Base-by-base conservation (phyloP, 2,888 invertebrate genomes). In the Aphodius granarius region DNA sequence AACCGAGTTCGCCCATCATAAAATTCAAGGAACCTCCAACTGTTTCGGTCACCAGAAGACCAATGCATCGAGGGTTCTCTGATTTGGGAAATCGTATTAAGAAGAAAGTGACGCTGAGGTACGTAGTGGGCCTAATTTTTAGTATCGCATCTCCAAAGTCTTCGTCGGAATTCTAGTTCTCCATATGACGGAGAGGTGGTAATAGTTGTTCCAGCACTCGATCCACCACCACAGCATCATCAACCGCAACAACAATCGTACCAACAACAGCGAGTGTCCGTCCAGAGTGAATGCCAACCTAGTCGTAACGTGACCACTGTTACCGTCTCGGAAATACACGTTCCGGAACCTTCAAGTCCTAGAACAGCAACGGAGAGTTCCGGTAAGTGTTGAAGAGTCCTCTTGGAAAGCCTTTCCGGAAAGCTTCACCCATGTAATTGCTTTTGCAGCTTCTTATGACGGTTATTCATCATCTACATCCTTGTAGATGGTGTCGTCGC, bases 101-200 rank as follows among this genome's bases (percentile, higher is more conserved):
- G 85, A 96, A 96, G 88, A 92, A 94, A 87, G 95, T 95, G 76
- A 95, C 95, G 72, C 91, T 95, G 83, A 93, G 95, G 94, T 94
- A 22, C 22, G 73, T 16, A 20, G 16, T 73, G 75, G 78, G 15
- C 65, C 75, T n/a, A 71, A 88, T 88, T 85, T 87, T 88, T 81
- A 87, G 87, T 83, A 6, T 22, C 13, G 1, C n/a, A 9, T 20
- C 13, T 18, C 64, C 63, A 21, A n/a, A 65, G 22, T 4, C 73
- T 17, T 63, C 5, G 15, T 71, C n/a, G 65, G 43, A 70, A 63
- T 73, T 74, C 18, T 22, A 82, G 81, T 75, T 79, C 81, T 19
- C 81, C 83, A n/a, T 84, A 84, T 73, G 85, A 86, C 81, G 89
- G 86, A 81, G 89, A 89, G 82, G 89, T 88, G 80, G 89, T 88